Evolutionary conservation across 2,113 vertebrate species (phyloP), one percentile per base, ranked within the genome.

Genomic region (Anseranas semipalmata): DNA sequence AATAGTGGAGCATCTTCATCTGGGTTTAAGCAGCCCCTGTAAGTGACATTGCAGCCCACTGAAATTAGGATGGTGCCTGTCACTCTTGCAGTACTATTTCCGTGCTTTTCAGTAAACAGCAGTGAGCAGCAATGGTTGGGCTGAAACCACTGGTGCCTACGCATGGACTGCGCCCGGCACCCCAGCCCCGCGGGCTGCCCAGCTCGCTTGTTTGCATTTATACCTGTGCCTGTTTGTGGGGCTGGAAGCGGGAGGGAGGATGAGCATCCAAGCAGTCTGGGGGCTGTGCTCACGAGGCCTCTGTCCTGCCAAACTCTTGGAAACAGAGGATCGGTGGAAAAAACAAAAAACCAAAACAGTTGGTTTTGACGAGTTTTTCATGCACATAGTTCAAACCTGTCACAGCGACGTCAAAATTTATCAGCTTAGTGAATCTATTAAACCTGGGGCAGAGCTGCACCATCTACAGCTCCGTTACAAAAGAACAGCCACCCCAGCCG

Each of bases 41-140:
- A 10, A 50, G n/a, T 37, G 33, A 39, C 45, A 24, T 17, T 6
- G 21, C 30, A 53, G 45, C n/a, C 24, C 15, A 0, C 0, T 32
- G 66, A 73, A 68, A 14, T 30, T 5, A 17, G 2, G 39, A 25
- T 1, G 11, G 35, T 4, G 33, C 43, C 50, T 15, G 27, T 56
- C 43, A 32, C 74, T 81, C 71, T 22, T 32, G 58, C n/a, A 45
- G n/a, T 8, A 21, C 13, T 25, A 0, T 58, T 70, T 67, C n/a
- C 7, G 17, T 48, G 77, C 22, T 70, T 82, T 65, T 66, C 37
- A n/a, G 62, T 16, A 28, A 89, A 28, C 4, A 52, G 37, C 68
- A 72, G 24, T 7, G 20, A 59, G 43, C 13, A 39, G 25, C 5
- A 62, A 56, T 1, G 41, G 41, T 20, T 55, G 77, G 12, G 37